These are phyloP conservation scores for Trogon melanurus DNA, from an alignment of 2,113 vertebrate genomes.

Conservation along the genomic window DNA sequence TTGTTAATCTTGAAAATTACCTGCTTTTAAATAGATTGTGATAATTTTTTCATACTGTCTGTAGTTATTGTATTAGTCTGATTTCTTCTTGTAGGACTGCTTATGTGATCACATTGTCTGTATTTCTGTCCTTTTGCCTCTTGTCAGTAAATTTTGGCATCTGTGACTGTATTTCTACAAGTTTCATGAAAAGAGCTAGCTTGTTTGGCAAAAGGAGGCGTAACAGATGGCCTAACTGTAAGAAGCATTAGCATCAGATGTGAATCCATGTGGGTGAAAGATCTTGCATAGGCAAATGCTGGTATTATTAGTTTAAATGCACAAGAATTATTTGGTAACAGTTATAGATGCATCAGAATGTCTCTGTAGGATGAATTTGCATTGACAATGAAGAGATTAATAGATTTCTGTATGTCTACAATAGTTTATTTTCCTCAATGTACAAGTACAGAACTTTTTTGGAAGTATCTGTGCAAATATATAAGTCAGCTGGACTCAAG, in stretches of 20 bases:
- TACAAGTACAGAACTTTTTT: neutral
- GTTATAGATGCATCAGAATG: neutral
- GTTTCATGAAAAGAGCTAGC: neutral
- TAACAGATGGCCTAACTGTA: neutral
- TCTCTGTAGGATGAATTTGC: neutral
- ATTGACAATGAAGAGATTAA: neutral
- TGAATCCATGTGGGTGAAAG: neutral
- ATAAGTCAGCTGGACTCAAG: neutral
- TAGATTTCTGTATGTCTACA: neutral
- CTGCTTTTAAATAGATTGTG: neutral
- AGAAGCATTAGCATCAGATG: neutral
- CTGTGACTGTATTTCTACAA: neutral
- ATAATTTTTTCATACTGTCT: neutral
- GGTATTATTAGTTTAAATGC: neutral
- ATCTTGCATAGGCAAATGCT: neutral
- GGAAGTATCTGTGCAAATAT: neutral
- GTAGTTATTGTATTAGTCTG: neutral
- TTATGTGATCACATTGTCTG: neutral
- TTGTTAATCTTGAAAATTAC: neutral
- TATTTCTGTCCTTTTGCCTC: neutral
- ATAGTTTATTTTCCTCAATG: neutral
- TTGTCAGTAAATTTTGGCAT: neutral
- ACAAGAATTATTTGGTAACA: neutral
- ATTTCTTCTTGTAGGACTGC: neutral
- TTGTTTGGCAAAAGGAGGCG: neutral